A percentile compares a stretch with the other conserved stretches of the same genome.
These are phyloP conservation scores for Ochotona princeps DNA, from an alignment of 2,113 vertebrate genomes.

Conservation along the genomic window DNA sequence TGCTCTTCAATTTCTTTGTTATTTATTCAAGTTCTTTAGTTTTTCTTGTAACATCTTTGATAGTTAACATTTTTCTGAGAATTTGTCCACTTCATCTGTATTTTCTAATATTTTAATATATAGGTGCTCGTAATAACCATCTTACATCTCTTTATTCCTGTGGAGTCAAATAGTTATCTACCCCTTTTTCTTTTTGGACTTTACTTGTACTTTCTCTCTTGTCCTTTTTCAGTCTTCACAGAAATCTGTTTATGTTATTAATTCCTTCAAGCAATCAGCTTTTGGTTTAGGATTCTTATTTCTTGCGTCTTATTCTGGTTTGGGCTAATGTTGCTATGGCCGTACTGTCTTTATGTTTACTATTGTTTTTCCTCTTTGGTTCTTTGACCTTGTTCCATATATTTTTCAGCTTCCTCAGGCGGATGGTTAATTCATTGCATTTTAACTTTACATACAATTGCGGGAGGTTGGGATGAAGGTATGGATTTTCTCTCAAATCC, in stretches of 20 bases:
- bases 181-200: neutral
- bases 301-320: neutral
- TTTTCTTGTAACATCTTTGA: neutral
- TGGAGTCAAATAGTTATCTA: neutral
- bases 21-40: neutral
- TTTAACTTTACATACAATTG: constrained; percentile 1
- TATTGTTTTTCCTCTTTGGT: neutral
- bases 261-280: constrained; percentile 14
- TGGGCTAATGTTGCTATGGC: neutral
- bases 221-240: neutral
- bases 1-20: neutral
- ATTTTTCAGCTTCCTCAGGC: neutral
- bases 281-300: neutral
- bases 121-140: neutral
- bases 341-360: neutral
- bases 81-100: neutral
- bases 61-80: neutral
- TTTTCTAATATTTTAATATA: constrained; percentile 17
- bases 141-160: neutral
- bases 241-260: constrained; percentile 1
- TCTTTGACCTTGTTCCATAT: constrained; percentile 21
- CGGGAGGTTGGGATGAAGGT: too few species aligned
- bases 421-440: neutral
- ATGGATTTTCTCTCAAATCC: neutral
- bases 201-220: neutral